Conservation (phyloP, 2,797 vertebrate species). For the Euthynnus affinis region DNA sequence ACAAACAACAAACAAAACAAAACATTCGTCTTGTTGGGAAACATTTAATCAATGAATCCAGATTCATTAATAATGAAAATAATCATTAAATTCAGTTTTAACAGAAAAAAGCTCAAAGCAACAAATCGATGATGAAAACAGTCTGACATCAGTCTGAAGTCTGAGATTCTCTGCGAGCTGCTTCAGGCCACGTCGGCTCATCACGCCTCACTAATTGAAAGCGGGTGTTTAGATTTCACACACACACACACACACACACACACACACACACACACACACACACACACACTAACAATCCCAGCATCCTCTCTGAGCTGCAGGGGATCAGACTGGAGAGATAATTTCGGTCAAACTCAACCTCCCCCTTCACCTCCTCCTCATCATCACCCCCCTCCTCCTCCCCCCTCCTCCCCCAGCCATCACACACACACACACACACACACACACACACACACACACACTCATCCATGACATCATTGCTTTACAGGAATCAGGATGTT, state of each 20-base stretch:
- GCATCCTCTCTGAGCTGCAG: conserved; percentile 17
- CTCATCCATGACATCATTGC: conserved; percentile 8
- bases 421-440: background rate
- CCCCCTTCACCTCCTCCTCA: too few relatives aligned
- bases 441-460: too few relatives aligned
- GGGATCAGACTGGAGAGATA: background rate
- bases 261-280: background rate
- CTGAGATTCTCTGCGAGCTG: background rate
- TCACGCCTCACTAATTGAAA: conserved; percentile 29
- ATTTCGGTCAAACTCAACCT: background rate
- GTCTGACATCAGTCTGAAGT: background rate
- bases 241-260: conserved; percentile 14
- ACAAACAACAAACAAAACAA: too few relatives aligned
- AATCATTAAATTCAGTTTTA: too few relatives aligned
- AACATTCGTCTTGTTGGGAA: too few relatives aligned
- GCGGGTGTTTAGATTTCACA: conserved; percentile 6
- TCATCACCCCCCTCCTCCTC: too few relatives aligned
- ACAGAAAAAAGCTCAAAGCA: too few relatives aligned
- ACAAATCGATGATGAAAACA: too few relatives aligned
- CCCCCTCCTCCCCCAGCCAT: too few relatives aligned
- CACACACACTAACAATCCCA: background rate
- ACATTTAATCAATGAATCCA: too few relatives aligned
- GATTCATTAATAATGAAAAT: too few relatives aligned
- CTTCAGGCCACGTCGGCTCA: conserved; percentile 1
- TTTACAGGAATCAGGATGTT: background rate